Base-by-base conservation (phyloP, 2,888 invertebrate species). In the Xestia ashworthii region DNA sequence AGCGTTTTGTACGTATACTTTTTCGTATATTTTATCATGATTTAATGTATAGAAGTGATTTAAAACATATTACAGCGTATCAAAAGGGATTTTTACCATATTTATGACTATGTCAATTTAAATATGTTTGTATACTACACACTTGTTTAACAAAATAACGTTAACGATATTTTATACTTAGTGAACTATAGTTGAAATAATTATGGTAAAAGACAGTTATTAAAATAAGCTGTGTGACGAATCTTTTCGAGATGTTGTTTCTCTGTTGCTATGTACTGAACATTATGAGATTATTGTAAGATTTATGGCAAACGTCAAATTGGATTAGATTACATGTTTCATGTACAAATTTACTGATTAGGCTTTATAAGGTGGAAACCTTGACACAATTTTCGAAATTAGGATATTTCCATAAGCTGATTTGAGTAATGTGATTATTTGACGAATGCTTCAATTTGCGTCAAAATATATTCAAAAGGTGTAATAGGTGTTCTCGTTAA, bases 1-100 rank as follows among this genome's bases (percentile, higher is more conserved):
- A 86, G 78, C 73, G 74, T 72, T 87, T 82, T 78, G 68, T 41
- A 76, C 46, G 44, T 76, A 82, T 79, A 82, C 72, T 55, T 77
- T 79, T 82, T 71, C 62, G 64, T 50, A 76, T 65, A 44, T 65
- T 80, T 76, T 84, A 78, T 69, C 64, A 71, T 72, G 41, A 85
- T 81, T 58, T 25, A 67, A 73, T 67, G 25, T 44, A 64, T 65
- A 65, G n/a, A n/a, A 65, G 44, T 41, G 22, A 64, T 64, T 62
- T 38, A 38, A 38, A 9, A 62, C 53, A 32, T 60, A 32, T 60
- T 16, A 44, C 44, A 44, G 9, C 11, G 9, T 44, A 44, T 44
- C 44, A 44, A 55, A 55, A 9, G 5, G n/a, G 60, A 9, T 32
- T 60, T 16, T 60, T 16, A 16, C 16, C 16, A 60, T 32, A 32